Conservation (phyloP, 2,888 invertebrate species). For the Agrotis puta region DNA sequence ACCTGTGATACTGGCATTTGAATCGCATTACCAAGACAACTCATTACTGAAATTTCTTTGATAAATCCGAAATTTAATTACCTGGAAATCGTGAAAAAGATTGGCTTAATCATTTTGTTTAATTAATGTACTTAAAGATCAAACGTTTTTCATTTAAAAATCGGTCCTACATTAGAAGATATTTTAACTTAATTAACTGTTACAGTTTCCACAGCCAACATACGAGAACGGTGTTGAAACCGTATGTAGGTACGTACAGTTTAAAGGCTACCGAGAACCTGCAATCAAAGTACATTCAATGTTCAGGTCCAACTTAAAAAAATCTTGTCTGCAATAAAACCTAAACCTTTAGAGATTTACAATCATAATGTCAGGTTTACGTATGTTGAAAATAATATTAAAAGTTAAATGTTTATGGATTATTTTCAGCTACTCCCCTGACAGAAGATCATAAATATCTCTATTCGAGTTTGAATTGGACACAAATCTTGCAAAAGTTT, state of each 20-base stretch:
- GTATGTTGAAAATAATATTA: neutral
- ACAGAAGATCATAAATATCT: constrained; percentile 31
- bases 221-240: no score
- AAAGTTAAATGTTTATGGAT: neutral
- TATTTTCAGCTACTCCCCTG: neutral
- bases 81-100: neutral
- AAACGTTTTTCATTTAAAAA: neutral
- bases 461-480: constrained; percentile 10
- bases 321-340: neutral
- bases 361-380: neutral
- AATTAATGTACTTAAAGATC: neutral
- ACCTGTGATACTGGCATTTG: constrained; percentile 11
- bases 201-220: no score
- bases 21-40: constrained; percentile 5
- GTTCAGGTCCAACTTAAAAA: no score
- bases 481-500: constrained; percentile 36
- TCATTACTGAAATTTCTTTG: neutral
- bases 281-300: neutral
- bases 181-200: neutral
- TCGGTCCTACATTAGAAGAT: neutral
- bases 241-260: neutral
- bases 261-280: neutral
- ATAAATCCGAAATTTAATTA: neutral
- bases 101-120: neutral
- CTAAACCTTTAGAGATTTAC: neutral